Conservation (phyloP, 2,797 vertebrate species). For the Mastacembelus armatus region DNA sequence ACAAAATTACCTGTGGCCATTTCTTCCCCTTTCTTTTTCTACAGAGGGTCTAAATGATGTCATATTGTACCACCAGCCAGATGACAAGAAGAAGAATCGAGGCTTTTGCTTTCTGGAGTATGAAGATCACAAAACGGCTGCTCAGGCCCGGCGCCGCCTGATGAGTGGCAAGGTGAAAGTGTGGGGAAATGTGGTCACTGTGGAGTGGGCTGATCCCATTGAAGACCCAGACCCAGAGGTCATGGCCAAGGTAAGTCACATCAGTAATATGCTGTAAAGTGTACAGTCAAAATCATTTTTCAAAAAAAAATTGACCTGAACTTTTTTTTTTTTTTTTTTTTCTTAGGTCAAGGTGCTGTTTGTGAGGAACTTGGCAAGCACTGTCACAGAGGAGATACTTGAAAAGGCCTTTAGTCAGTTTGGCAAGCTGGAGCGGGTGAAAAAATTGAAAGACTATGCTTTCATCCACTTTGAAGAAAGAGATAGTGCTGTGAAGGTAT, state of each 20-base stretch:
- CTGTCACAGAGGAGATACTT: conserved; percentile 97
- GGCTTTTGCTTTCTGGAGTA: conserved; percentile 99
- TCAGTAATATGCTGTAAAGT: neutral
- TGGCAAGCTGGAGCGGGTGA: conserved; percentile 97
- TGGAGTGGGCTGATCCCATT: conserved; percentile 99
- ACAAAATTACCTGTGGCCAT: conserved; percentile 15
- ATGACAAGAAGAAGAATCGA: conserved; percentile 98
- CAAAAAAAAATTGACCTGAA: conserved; percentile 1
- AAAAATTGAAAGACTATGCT: conserved; percentile 99
- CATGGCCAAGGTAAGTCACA: conserved; percentile 93
- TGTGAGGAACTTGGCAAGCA: conserved; percentile 97
- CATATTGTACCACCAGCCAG: conserved; percentile 99
- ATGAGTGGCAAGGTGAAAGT: conserved; percentile 99
- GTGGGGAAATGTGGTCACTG: conserved; percentile 98
- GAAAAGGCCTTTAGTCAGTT: conserved; percentile 97
- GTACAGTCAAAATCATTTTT: neutral
- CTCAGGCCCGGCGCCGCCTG: conserved; percentile 95
- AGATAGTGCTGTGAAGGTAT: conserved; percentile 97
- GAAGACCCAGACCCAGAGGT: conserved; percentile 99
- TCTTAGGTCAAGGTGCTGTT: conserved; percentile 96
- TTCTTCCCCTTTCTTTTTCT: conserved; percentile 28
- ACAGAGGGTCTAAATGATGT: conserved; percentile 99
- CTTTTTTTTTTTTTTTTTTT: conserved; percentile 6
- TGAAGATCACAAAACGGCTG: conserved; percentile 99
- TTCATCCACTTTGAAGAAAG: conserved; percentile 99